Evolutionary conservation across 53 echinoderm and acorn worm genomes (phyloP), one percentile per base, ranked within the genome.

Genomic region (Luidia sarsii): DNA sequence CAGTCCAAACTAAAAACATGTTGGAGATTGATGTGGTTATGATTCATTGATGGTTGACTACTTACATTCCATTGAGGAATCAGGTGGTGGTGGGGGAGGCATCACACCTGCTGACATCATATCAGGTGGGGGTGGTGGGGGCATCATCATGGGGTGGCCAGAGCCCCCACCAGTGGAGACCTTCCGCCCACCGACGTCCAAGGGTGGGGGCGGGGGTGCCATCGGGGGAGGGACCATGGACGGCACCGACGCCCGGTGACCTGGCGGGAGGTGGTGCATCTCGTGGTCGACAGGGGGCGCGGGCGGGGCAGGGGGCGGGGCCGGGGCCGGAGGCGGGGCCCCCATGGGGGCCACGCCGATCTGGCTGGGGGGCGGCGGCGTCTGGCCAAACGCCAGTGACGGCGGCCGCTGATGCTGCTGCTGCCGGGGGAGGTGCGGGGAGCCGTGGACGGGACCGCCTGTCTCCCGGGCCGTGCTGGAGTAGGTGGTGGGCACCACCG

Each of bases 1-100:
- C n/a, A n/a, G n/a, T n/a, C n/a, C n/a, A n/a, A n/a, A n/a, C n/a
- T n/a, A n/a, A n/a, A n/a, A n/a, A n/a, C n/a, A n/a, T n/a, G n/a
- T n/a, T n/a, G n/a, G n/a, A n/a, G n/a, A n/a, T n/a, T n/a, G n/a
- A n/a, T n/a, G n/a, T n/a, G n/a, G n/a, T n/a, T n/a, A n/a, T n/a
- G n/a, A n/a, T n/a, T n/a, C n/a, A n/a, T n/a, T n/a, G n/a, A n/a
- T n/a, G n/a, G n/a, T n/a, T n/a, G n/a, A n/a, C n/a, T n/a, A 84
- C 91, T 83, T 72, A 91, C 91, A 83, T 87, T 83, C 91, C 73
- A 83, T 83, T 37, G 55, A 66, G 15, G 45, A 0, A 45, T 74
- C 68, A 33, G 80, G 86, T 19, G 82, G 79, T 33, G 94, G 91
- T 60, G 91, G 88, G 28, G 93, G 90, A 13, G 90, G 89, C 83